These are phyloP conservation scores for Caenorhabditis macrosperma DNA, from an alignment of 2,888 invertebrate species.

Conservation along the genomic window DNA sequence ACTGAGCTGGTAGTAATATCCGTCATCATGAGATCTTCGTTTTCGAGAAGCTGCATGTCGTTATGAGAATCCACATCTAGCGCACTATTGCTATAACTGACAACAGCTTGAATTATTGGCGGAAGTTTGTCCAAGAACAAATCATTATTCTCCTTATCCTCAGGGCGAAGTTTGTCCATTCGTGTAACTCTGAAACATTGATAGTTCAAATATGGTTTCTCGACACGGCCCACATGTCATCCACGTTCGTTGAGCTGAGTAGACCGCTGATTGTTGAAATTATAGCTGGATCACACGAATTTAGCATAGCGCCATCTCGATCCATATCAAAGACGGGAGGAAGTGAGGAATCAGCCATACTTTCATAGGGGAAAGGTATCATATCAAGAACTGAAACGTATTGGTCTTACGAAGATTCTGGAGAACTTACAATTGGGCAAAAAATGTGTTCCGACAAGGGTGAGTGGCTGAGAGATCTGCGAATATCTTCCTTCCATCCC, in stretches of 20 bases:
- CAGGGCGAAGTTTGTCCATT: slow-evolving; percentile 54
- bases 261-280: slow-evolving; percentile 59
- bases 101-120: slow-evolving; percentile 62
- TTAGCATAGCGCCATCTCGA: slow-evolving; percentile 47
- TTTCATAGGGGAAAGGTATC: slow-evolving; percentile 73
- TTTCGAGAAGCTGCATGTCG: slow-evolving; percentile 54
- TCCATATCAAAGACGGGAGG: slow-evolving; percentile 59
- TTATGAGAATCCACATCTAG: slow-evolving; percentile 66
- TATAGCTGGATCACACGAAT: slow-evolving; percentile 44
- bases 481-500: slow-evolving; percentile 53
- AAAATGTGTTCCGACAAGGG: slow-evolving; percentile 73
- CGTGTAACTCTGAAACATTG: slow-evolving; percentile 53
- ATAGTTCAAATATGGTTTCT: slow-evolving; percentile 19
- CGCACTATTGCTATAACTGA: slow-evolving; percentile 52
- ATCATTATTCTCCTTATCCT: slow-evolving; percentile 67
- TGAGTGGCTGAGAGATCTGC: slow-evolving; percentile 68
- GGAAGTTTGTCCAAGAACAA: slow-evolving; percentile 64
- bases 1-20: slow-evolving; percentile 37
- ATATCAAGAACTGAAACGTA: slow-evolving; percentile 66
- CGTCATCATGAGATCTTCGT: slow-evolving; percentile 59
- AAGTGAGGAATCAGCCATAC: slow-evolving; percentile 55
- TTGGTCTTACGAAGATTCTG: not conserved
- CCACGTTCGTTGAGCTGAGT: slow-evolving; percentile 63
- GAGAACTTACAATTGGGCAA: slow-evolving; percentile 68
- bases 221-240: slow-evolving; percentile 74